These are phyloP conservation scores for Pinna nobilis DNA, from an alignment of 1,140 invertebrate species.

Conservation along the genomic window DNA sequence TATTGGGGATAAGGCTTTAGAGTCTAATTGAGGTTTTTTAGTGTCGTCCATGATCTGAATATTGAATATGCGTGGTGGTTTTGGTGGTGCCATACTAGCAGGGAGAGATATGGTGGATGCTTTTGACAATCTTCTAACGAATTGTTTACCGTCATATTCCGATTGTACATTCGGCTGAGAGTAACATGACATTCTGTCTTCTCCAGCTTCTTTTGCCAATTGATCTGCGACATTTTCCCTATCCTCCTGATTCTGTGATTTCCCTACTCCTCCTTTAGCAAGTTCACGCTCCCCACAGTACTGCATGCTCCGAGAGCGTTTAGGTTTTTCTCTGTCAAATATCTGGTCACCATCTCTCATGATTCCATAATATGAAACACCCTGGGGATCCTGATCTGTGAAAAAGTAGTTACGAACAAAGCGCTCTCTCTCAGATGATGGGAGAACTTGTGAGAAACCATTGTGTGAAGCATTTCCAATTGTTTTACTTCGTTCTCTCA, in stretches of 20 bases:
- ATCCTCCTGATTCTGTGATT: not conserved
- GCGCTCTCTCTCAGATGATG: not conserved
- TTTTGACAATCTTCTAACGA: not conserved
- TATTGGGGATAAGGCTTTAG: no score
- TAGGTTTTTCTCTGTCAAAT: not conserved
- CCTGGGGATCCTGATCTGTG: slow-evolving; percentile 3
- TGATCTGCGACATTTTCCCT: no score
- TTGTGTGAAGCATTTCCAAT: slow-evolving; percentile 1
- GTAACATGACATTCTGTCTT: no score
- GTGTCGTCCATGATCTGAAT: no score
- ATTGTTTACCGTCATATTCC: not conserved
- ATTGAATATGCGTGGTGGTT: slow-evolving; percentile 16
- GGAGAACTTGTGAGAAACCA: not conserved
- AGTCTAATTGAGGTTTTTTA: no score
- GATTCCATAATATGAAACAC: slow-evolving; percentile 9
- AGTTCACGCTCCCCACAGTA: slow-evolving; percentile 5
- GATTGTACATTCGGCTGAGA: not conserved
- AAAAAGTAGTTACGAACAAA: not conserved
- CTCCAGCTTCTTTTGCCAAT: no score
- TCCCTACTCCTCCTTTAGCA: no score
- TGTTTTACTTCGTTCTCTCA: slow-evolving; percentile 7
- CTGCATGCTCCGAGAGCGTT: not conserved
- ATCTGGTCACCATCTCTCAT: not conserved
- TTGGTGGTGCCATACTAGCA: slow-evolving; percentile 11
- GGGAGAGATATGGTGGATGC: slow-evolving; percentile 6